A percentile compares a stretch with the other conserved stretches of the same genome.
Evolutionary conservation across 2,113 vertebrate genomes (phyloP).

Genomic region (Odontophorus gujanensis): DNA sequence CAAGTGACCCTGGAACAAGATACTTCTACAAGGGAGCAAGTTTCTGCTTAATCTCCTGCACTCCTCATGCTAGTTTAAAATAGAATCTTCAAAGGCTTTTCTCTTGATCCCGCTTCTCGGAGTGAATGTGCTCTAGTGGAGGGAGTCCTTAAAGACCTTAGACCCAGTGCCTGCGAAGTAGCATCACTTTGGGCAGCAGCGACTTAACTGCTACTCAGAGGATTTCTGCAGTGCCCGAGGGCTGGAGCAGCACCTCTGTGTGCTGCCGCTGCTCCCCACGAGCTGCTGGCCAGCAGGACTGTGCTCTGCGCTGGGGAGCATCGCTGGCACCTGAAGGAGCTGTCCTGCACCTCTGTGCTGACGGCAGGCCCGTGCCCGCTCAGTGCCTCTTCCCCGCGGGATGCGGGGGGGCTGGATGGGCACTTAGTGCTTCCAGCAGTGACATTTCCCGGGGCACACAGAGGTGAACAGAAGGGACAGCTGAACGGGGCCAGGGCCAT

Average conservation of each 20-base stretch:
- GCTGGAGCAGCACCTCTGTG: background rate
- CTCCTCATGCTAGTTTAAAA: background rate
- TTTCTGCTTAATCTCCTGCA: background rate
- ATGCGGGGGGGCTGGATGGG: constrained; percentile 63
- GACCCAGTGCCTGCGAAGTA: background rate
- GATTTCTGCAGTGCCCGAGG: background rate
- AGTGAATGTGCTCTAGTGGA: fast-evolving
- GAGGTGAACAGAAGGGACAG: constrained; percentile 64
- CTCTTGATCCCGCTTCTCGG: background rate
- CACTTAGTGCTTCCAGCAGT: background rate
- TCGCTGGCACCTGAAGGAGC: constrained; percentile 64
- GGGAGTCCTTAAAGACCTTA: fast-evolving
- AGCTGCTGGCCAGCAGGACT: background rate
- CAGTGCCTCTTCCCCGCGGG: background rate
- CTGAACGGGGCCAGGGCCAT: background rate
- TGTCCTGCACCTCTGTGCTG: constrained; percentile 65
- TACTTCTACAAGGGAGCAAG: background rate
- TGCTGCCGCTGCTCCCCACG: background rate
- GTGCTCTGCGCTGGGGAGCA: background rate
- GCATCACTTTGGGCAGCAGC: background rate
- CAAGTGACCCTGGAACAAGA: background rate
- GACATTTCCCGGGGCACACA: constrained; percentile 42
- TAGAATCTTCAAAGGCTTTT: background rate
- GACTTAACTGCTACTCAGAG: background rate
- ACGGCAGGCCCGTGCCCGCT: constrained; percentile 62